Base-by-base conservation (phyloP, 1,140 invertebrate species). In the Harpegnathos saltator region DNA sequence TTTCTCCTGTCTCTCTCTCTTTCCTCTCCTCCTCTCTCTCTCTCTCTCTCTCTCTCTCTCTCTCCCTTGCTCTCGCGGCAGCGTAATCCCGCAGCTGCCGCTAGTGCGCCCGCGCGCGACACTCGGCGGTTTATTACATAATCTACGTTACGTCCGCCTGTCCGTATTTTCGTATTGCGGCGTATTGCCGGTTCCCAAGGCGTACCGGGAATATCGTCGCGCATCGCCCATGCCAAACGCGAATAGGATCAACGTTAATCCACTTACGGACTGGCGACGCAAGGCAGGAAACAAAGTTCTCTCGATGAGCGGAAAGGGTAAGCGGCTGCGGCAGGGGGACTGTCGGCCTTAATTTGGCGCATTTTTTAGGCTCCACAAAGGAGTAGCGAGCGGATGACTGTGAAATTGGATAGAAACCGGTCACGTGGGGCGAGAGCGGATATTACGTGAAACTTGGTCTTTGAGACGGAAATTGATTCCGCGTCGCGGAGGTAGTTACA, bases 91-190 rank as follows among this genome's bases (percentile, higher is more conserved):
- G 80, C 69, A 74, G 54, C 59, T 82, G 80, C 54, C 50, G 24
- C 11, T 62, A n/a, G 22, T n/a, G 44, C 52, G 38, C 48, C 24
- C 7, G 50, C 59, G 69, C 69, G 73, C 80, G 61, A 77, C 61
- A 59, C 58, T 85, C 65, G 69, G 54, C 61, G 59, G 58, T 85
- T 44, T 87, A 84, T 88, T 85, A 69, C 84, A 65, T 82, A 84
- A 88, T 84, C 48, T 75, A 86, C 52, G 22, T 69, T 44, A 44
- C 59, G 81, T 68, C 77, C 62, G 71, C 44, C 82, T 50, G 50
- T 69, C 22, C 56, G 59, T 84, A 66, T 68, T 83, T 83, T 85
- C 58, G n/a, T n/a, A n/a, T n/a, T n/a, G 75, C 71, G 61, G 52
- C 68, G 52, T 5, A 22, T 54, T 82, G 54, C 54, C 50, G 52